Conservation (phyloP, 2,888 invertebrate species). For the Spatulosminthurus flaviceps region DNA sequence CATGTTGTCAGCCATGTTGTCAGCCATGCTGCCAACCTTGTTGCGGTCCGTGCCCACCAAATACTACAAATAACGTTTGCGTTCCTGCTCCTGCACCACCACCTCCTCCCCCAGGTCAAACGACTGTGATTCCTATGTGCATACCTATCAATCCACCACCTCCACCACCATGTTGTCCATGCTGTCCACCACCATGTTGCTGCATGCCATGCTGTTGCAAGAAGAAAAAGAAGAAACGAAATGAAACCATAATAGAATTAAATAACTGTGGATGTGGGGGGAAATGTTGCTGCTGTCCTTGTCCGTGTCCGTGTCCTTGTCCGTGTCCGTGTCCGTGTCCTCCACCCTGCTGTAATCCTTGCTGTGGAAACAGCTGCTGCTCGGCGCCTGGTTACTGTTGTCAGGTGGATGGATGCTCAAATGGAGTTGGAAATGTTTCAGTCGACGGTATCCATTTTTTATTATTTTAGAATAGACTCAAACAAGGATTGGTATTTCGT, state of each 20-base stretch:
- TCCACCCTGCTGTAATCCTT: too few species aligned
- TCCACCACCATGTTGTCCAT: neutral
- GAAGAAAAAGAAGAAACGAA: slow-evolving; percentile 1
- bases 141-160: slow-evolving; percentile 32
- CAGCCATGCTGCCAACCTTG: slow-evolving; percentile 2
- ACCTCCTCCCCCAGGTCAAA: slow-evolving; percentile 12
- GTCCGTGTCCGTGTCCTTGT: neutral
- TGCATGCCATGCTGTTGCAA: slow-evolving; percentile 8
- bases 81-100: neutral
- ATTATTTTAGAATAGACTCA: too few species aligned
- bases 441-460: neutral
- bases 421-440: slow-evolving; percentile 12
- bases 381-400: neutral
- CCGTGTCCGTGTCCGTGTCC: neutral
- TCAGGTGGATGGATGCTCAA: slow-evolving; percentile 1
- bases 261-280: neutral
- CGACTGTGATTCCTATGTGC: slow-evolving; percentile 37
- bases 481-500: too few species aligned
- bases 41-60: slow-evolving; percentile 10
- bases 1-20: neutral
- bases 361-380: neutral
- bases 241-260: neutral
- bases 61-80: too few species aligned
- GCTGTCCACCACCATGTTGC: neutral
- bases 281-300: neutral